Base-by-base conservation (phyloP, 2,797 vertebrate species). In the Distichodus sexfasciatus region DNA sequence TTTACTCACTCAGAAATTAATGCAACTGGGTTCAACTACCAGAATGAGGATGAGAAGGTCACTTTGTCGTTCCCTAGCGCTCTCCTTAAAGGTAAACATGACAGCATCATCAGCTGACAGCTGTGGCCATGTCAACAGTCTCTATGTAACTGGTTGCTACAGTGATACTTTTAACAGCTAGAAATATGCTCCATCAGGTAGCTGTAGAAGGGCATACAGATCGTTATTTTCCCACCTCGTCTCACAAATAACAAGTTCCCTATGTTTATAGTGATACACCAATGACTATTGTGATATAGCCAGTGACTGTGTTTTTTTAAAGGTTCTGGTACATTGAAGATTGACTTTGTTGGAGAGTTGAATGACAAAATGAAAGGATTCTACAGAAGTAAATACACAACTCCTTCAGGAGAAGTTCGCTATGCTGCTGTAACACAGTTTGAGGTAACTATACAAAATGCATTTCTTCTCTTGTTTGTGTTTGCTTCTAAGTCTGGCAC, bases 301-400 rank as follows among this genome's bases (percentile, higher is more conserved):
- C n/a, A n/a, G n/a, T n/a, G n/a, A n/a, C n/a, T n/a, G n/a, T n/a
- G n/a, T n/a, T n/a, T n/a, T n/a, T n/a, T n/a, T 48, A 68, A 87
- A 99, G 97, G 97, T 77, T 93, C 91, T 0, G 96, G 96, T 82
- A 89, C 79, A 1, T 87, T 99, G 89, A 98, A 97, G 90, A 96
- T 98, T 74, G 95, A 98, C 90, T 99, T 96, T 86, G 96, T 98
- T 21, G 97, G 97, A 50, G 97, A 99, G 84, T 90, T 99, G 82
- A 99, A 99, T 17, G 97, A 99, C 84, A 99, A 99, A 91, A 98
- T 99, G 97, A 99, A 99, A 88, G 97, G 97, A 12, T 99, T 99
- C 82, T 99, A 98, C 78, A 90, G 96, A 83, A 99, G 97, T 90
- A 99, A 98, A 94, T 99, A 99, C 29, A 87, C 89, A 29, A 88